Conservation (phyloP, 2,888 invertebrate genomes). For the Ormyrus thymus region DNA sequence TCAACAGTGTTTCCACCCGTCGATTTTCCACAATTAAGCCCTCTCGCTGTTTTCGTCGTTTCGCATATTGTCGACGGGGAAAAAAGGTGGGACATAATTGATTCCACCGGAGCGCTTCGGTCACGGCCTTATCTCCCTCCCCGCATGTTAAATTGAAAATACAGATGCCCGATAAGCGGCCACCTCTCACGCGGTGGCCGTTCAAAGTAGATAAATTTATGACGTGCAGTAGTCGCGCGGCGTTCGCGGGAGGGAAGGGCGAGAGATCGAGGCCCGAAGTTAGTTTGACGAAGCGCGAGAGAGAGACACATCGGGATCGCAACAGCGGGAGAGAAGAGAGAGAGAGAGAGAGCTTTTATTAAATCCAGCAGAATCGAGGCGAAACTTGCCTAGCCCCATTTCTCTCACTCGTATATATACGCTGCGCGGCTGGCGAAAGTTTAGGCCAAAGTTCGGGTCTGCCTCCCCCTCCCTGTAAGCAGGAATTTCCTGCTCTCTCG, state of each 20-base stretch:
- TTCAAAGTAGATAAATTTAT: slow-evolving; percentile 6
- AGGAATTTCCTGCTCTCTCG: not conserved
- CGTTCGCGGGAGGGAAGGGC: not conserved
- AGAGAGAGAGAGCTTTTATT: slow-evolving; percentile 42
- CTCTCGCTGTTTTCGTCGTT: no score
- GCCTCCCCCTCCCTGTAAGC: not conserved
- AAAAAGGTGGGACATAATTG: no score
- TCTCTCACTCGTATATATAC: not conserved
- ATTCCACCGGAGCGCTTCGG: no score
- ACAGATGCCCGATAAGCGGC: no score
- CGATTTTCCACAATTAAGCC: no score
- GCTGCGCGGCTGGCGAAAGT: not conserved
- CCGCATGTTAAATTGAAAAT: no score
- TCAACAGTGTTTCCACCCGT: no score
- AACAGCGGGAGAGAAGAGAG: no score
- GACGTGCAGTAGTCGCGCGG: not conserved
- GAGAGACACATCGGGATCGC: no score
- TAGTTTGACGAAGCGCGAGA: slow-evolving; percentile 23
- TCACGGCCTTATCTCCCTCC: no score
- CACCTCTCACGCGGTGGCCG: no score
- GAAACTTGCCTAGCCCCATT: not conserved
- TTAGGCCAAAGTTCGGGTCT: not conserved
- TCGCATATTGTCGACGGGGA: no score
- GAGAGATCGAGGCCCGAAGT: not conserved
- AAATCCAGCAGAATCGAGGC: slow-evolving; percentile 35